Base-by-base conservation (phyloP, 2,888 invertebrate genomes). In the Selenia dentaria region DNA sequence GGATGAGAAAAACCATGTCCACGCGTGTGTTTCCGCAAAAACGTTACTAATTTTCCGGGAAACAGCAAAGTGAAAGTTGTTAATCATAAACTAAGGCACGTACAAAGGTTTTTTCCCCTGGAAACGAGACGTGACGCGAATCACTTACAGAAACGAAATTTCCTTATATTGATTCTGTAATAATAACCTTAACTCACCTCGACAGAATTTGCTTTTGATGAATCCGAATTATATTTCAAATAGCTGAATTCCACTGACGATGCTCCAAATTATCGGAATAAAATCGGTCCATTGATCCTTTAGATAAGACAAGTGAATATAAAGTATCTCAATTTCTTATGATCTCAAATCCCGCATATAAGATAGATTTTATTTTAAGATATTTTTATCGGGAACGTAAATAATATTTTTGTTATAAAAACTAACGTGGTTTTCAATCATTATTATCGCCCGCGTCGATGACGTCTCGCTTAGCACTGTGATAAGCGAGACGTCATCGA, bases 81-180 rank as follows among this genome's bases (percentile, higher is more conserved):
- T 56, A 58, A 54, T 51, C 58, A 53, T 48, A 45, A 52, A 48
- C 46, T 44, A 42, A 40, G 51, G 48, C 56, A 56, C 58, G 57
- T 54, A 46, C 42, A 38, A 45, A 54, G 62, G 55, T 48, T 71
- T 66, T 67, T 63, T 65, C 62, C 50, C 32, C 52, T 59, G 62
- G 57, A 43, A 54, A 51, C 44, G 54, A 37, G 29, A 67, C 73
- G 74, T 78, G 75, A 76, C 66, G 28, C 1, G 74, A 74, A 76
- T 74, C 42, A 51, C 43, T 16, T 27, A 22, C 12, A 38, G 46
- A 59, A 51, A 55, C 47, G 51, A 55, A 48, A 46, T 52, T 51
- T 38, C 9, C 42, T 54, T 31, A 36, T 54, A 57, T 54, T 58
- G 58, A 53, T 51, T 51, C 35, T 22, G 36, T 25, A n/a, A 24